phyloP scores from a whole-genome alignment of 2,797 vertebrate genomes.

The Eospalax fontanierii region DNA sequence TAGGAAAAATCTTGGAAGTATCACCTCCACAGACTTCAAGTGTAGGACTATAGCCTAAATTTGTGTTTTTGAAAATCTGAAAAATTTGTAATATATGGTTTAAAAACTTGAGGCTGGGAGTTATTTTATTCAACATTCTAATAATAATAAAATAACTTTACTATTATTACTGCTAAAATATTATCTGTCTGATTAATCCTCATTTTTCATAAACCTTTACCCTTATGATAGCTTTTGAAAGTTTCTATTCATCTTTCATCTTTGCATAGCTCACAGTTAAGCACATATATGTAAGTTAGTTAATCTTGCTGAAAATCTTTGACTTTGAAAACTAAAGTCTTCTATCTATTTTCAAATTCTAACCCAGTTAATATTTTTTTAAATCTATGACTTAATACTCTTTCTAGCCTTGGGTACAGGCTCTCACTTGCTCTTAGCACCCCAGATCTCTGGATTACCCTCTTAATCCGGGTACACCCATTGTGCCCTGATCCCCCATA shows the following conservation, averaged over 20 bases:
- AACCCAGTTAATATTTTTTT: background rate
- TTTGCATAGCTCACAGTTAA: constrained; percentile 1
- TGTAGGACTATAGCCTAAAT: background rate
- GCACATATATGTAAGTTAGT: constrained; percentile 1
- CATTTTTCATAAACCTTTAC: background rate
- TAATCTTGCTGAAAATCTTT: background rate
- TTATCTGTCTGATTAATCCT: background rate
- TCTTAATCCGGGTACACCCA: too few species aligned
- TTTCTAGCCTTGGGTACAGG: too few species aligned
- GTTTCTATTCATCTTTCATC: constrained; percentile 8
- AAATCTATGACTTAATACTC: too few species aligned
- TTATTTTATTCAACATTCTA: background rate
- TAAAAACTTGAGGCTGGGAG: background rate
- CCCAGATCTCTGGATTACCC: too few species aligned
- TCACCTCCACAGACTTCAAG: background rate
- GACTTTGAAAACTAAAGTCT: background rate
- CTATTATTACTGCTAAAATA: background rate
- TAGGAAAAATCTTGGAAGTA: background rate
- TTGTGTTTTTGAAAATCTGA: background rate
- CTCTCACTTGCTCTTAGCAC: too few species aligned
- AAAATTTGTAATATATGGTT: background rate
- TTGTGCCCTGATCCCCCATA: too few species aligned
- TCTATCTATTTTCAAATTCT: constrained; percentile 4
- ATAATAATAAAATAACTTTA: background rate
- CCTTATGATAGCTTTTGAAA: background rate